Conservation (phyloP, 2,113 vertebrate species). For the Microtus montanus region DNA sequence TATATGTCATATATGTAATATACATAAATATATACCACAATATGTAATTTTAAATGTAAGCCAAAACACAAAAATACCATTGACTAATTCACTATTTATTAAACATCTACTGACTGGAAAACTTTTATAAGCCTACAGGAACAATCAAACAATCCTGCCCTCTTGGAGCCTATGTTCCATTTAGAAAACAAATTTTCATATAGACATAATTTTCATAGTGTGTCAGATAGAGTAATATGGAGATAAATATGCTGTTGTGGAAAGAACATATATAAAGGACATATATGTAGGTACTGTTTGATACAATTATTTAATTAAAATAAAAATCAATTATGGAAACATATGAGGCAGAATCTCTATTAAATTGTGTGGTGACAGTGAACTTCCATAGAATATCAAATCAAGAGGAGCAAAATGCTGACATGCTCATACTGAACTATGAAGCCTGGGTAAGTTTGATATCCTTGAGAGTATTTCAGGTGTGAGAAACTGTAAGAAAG, state of each 20-base stretch:
- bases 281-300: neutral
- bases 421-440: neutral
- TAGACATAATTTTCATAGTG: neutral
- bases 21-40: neutral
- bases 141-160: neutral
- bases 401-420: neutral
- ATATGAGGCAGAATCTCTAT: neutral
- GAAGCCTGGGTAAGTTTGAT: constrained; percentile 17
- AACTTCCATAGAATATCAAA: neutral
- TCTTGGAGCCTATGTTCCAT: neutral
- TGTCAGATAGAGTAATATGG: neutral
- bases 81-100: neutral
- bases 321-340: neutral
- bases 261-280: neutral
- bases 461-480: neutral
- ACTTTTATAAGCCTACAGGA: neutral
- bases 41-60: neutral
- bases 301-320: constrained; percentile 29
- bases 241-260: neutral
- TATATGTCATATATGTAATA: neutral
- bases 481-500: neutral
- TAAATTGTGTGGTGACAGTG: neutral
- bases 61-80: neutral
- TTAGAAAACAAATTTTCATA: neutral
- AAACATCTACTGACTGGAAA: neutral